A percentile compares a stretch with the other conserved stretches of the same genome.
phyloP scores from a whole-genome alignment of 23 tunicate species.

The Oikopleura dioica region DNA sequence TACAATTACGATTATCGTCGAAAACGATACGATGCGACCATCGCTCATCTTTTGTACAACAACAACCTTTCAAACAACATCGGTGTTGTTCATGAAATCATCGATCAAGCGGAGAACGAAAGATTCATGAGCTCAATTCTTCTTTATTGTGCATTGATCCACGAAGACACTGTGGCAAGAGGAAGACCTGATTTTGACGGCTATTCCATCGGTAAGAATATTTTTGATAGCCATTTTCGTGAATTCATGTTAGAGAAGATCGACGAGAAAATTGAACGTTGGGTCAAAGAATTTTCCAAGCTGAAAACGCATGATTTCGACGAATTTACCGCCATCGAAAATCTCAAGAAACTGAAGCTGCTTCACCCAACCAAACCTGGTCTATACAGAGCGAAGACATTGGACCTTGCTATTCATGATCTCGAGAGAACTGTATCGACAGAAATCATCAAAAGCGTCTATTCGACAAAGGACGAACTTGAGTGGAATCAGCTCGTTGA shows the following conservation, averaged over 20 bases:
- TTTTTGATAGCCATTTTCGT: background rate
- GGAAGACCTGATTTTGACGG: background rate
- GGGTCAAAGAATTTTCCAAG: background rate
- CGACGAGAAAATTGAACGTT: background rate
- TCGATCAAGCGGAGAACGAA: slow-evolving; percentile 3
- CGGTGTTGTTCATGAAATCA: slow-evolving; percentile 11
- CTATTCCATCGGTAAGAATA: background rate
- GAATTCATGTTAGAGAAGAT: background rate
- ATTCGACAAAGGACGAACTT: background rate
- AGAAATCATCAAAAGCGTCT: background rate
- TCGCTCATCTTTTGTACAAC: background rate
- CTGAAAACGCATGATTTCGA: background rate
- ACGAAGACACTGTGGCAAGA: slow-evolving; percentile 1
- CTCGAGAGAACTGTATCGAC: background rate
- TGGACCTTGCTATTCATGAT: background rate
- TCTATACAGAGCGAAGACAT: background rate
- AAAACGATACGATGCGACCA: slow-evolving; percentile 10
- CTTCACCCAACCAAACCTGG: background rate
- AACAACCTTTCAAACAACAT: background rate
- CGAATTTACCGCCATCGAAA: background rate
- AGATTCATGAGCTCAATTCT: background rate
- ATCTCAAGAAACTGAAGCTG: background rate
- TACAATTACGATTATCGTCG: slow-evolving; percentile 1
- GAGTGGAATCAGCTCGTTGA: background rate
- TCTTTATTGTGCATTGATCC: background rate